Evolutionary conservation across 2,888 invertebrate genomes (phyloP), one percentile per base, ranked within the genome.

Genomic region (Disparrhopalites patrizii): DNA sequence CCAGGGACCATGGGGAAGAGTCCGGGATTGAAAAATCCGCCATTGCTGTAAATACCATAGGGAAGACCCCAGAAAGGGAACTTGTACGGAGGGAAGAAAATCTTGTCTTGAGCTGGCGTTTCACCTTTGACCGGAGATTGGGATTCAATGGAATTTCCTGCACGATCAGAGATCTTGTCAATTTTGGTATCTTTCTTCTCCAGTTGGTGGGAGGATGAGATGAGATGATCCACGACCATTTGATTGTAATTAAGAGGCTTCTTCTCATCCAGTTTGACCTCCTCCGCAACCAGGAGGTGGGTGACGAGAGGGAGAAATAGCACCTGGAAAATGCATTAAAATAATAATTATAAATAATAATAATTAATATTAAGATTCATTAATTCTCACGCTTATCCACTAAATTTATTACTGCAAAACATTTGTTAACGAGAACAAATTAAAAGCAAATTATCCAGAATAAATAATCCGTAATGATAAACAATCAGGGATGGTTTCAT

Each of bases 1-100:
- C 73, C 74, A 7, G 74, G 74, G 2, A 74, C 74, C 55, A 74
- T 73, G 0, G 74, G 74, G 56, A 74, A 74, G 13, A 74, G 47
- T 7, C 74, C 74, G 0, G 74, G 74, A 40, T 74, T 73, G 36
- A 73, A 69, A 43, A 73, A 72, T 10, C 74, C 73, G n/a, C 68
- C 73, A 36, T 69, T 67, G 38, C 66, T 67, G 56, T 71, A 73
- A 20, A 74, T 65, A 47, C 74, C 74, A 47, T 69, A 73, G 1
- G 70, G 70, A 2, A 70, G 47, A n/a, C 52, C 70, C 70, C 70
- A 70, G 28, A 70, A 70, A 8, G 74, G 74, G 40, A 69, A 68
- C 31, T 73, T 68, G 60, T 74, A 73, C 0, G 74, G 74, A 36
- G 69, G 70, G 52, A 72, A 65, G 43, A 73, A 74, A 15, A 70